These are phyloP conservation scores for Papilio helenus DNA, from an alignment of 1,140 invertebrate species.

Conservation along the genomic window DNA sequence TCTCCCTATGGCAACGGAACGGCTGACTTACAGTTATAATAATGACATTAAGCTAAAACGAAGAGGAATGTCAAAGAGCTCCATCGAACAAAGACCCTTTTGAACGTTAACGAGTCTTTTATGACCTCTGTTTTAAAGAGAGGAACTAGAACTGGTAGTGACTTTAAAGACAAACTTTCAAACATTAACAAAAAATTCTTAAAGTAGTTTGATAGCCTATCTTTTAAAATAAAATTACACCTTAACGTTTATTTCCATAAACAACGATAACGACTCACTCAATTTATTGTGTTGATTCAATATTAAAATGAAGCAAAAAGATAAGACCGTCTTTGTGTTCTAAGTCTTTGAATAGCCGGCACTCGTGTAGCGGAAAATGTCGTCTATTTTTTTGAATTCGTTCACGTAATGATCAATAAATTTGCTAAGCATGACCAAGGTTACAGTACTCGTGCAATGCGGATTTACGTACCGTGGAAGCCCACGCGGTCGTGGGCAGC, in stretches of 20 bases:
- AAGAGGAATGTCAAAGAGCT: conserved; percentile 27
- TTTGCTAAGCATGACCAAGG: conserved; percentile 30
- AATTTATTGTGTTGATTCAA: neutral
- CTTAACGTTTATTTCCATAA: too few relatives aligned
- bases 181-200: too few relatives aligned
- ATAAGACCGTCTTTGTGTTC: neutral
- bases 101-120: neutral
- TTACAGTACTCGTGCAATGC: conserved; percentile 35
- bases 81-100: neutral
- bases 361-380: conserved; percentile 24
- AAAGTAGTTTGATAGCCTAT: too few relatives aligned
- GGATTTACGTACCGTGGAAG: conserved; percentile 27
- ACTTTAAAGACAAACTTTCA: neutral
- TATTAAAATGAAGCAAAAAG: neutral
- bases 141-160: neutral
- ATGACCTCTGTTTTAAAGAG: neutral
- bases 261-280: neutral
- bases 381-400: neutral
- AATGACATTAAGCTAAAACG: conserved; percentile 27
- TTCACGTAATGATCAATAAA: conserved; percentile 16
- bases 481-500: conserved; percentile 30
- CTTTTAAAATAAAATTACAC: too few relatives aligned
- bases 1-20: conserved; percentile 24
- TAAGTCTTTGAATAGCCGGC: neutral
- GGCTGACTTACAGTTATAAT: conserved; percentile 23